Percentiles rank a stretch among this genome's conserved stretches.
Evolutionary conservation across 2,888 invertebrate species (phyloP).

Genomic region (Megamerina dolium): DNA sequence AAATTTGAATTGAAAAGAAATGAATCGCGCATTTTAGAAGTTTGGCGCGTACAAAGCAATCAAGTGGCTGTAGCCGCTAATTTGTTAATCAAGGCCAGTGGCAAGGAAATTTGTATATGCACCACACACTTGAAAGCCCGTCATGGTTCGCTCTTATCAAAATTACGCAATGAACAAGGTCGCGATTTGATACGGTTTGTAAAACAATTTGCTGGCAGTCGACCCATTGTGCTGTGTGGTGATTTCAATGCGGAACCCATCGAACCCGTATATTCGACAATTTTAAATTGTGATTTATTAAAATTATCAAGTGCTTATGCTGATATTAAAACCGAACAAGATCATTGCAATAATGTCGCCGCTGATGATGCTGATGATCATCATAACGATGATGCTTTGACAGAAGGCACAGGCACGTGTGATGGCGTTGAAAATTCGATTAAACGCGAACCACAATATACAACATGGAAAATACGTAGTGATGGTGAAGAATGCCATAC

Average conservation of each 20-base stretch:
- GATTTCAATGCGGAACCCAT: constrained; percentile 72
- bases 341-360: constrained; percentile 20
- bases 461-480: constrained; percentile 70
- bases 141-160: constrained; percentile 60
- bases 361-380: constrained; percentile 5
- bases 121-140: constrained; percentile 72
- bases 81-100: constrained; percentile 53
- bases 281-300: constrained; percentile 50
- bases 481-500: constrained; percentile 67
- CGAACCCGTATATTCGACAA: constrained; percentile 63
- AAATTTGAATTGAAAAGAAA: constrained; percentile 57
- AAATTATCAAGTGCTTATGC: constrained; percentile 54
- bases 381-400: constrained; percentile 4
- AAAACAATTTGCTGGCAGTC: constrained; percentile 47
- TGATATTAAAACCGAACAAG: constrained; percentile 39
- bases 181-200: constrained; percentile 60
- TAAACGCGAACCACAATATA: constrained; percentile 61
- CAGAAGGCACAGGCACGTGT: constrained; percentile 23
- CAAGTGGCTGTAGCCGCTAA: constrained; percentile 61
- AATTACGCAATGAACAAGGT: constrained; percentile 65
- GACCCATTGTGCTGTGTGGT: constrained; percentile 63
- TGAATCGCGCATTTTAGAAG: constrained; percentile 59
- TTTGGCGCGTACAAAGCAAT: constrained; percentile 69
- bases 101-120: constrained; percentile 59
- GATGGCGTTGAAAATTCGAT: constrained; percentile 39